Conservation (phyloP, 1,140 invertebrate genomes). For the Cydia amplana region DNA sequence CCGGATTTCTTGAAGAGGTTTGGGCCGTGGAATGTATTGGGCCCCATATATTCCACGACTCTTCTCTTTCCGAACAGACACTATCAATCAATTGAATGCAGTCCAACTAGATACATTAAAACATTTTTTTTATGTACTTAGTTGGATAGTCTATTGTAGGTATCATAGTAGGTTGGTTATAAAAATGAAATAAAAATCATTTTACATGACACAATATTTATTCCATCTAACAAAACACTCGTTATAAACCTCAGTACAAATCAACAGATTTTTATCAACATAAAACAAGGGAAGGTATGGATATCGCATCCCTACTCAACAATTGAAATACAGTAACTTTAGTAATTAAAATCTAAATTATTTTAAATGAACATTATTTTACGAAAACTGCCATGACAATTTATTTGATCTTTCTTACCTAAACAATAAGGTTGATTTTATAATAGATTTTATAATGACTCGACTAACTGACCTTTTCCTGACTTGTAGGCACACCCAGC, state of each 20-base stretch:
- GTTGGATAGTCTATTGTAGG: too few relatives aligned
- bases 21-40: too few relatives aligned
- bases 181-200: slow-evolving; percentile 36
- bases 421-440: not conserved
- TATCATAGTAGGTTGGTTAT: not conserved
- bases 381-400: not conserved
- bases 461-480: too few relatives aligned
- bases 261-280: slow-evolving; percentile 45
- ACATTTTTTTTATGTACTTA: too few relatives aligned
- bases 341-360: not conserved
- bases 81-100: too few relatives aligned
- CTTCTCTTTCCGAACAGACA: too few relatives aligned
- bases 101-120: too few relatives aligned
- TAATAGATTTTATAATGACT: too few relatives aligned
- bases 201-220: slow-evolving; percentile 62
- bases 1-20: too few relatives aligned
- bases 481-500: too few relatives aligned
- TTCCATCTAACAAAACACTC: slow-evolving; percentile 63
- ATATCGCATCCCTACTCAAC: slow-evolving; percentile 12
- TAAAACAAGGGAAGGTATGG: slow-evolving; percentile 45
- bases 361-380: not conserved
- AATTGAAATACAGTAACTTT: not conserved
- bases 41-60: too few relatives aligned
- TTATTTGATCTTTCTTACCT: not conserved
- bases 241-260: slow-evolving; percentile 51